These are phyloP conservation scores for Knipowitschia caucasica DNA, from an alignment of 2,797 vertebrate species.

Conservation along the genomic window DNA sequence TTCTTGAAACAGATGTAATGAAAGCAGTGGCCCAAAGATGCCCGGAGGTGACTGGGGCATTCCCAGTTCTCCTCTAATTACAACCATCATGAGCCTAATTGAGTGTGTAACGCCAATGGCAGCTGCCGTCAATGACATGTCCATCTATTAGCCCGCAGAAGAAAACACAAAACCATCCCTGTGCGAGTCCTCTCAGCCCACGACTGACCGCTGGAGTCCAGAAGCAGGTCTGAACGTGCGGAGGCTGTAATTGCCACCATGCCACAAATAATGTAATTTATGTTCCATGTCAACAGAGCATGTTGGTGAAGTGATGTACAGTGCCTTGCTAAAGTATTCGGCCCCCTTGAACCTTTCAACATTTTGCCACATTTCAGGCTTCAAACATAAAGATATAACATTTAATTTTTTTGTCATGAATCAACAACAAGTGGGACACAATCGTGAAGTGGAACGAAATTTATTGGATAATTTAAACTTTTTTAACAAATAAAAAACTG, in stretches of 20 bases:
- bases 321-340: no score
- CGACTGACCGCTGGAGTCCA: background rate
- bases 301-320: no score
- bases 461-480: no score
- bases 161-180: slow-evolving; percentile 3
- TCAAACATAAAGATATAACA: no score
- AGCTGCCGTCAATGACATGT: slow-evolving; percentile 61
- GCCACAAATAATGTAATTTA: no score
- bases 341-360: no score
- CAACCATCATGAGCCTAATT: slow-evolving; percentile 64
- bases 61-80: slow-evolving; percentile 52
- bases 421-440: no score
- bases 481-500: no score
- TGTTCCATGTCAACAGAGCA: no score
- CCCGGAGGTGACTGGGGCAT: slow-evolving; percentile 13
- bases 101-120: slow-evolving; percentile 64
- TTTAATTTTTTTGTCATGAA: no score
- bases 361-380: no score
- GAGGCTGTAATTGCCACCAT: background rate
- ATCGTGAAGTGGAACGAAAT: no score
- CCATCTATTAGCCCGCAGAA: slow-evolving; percentile 49
- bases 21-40: background rate
- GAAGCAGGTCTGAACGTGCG: background rate
- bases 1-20: background rate
- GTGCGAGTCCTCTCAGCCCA: background rate